phyloP scores from a whole-genome alignment of 1,140 invertebrate species.

The Tetraneura akinire region DNA sequence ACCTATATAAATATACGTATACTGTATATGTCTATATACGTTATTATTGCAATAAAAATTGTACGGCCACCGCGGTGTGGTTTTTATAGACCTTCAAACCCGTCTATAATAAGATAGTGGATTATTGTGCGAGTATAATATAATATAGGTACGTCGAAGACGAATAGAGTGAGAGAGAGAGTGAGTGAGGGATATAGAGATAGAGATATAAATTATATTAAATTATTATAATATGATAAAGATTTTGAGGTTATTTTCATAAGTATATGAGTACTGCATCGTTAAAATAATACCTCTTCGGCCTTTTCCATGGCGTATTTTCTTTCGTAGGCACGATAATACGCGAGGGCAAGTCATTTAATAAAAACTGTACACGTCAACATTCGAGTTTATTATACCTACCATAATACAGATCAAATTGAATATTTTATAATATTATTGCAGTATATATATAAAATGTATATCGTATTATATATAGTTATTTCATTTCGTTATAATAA shows the following conservation, averaged over 20 bases:
- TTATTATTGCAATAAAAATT: neutral
- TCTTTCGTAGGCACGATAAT: no score
- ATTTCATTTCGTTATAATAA: slow-evolving; percentile 38
- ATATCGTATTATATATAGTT: neutral
- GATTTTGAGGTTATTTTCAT: no score
- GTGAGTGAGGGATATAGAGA: no score
- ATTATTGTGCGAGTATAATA: neutral
- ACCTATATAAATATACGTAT: neutral
- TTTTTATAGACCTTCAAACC: slow-evolving; percentile 28
- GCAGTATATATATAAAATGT: neutral
- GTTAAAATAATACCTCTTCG: no score
- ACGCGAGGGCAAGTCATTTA: neutral
- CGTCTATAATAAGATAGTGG: neutral
- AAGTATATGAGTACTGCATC: no score
- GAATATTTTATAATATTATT: slow-evolving; percentile 14
- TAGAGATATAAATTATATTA: no score
- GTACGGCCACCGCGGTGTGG: neutral
- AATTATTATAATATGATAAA: no score
- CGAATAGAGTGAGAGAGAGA: no score
- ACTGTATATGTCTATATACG: neutral
- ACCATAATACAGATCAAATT: neutral
- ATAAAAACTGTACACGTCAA: neutral
- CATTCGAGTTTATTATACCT: neutral
- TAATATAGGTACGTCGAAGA: no score
- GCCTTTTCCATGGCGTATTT: no score